phyloP scores from a whole-genome alignment of 2,888 invertebrate species.

The Quadroppia sp. region DNA sequence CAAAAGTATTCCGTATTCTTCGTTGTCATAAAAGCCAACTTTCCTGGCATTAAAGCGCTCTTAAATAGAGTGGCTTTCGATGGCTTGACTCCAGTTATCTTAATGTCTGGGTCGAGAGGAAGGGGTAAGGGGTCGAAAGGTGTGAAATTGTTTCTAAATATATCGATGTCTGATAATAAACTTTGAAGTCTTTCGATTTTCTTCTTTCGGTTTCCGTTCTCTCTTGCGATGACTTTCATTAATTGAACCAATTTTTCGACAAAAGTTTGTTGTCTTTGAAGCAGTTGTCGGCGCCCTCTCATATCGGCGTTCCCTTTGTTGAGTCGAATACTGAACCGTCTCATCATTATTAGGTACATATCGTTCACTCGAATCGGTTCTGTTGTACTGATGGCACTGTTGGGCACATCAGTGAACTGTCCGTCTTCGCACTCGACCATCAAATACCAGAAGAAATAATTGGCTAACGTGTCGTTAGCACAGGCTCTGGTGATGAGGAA shows the following conservation, averaged over 20 bases:
- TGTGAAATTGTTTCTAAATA: slow-evolving; percentile 68
- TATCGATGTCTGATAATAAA: slow-evolving; percentile 73
- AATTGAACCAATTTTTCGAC: slow-evolving; percentile 83
- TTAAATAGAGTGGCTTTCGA: slow-evolving; percentile 90
- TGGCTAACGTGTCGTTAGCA: slow-evolving; percentile 80
- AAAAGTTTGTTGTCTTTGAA: slow-evolving; percentile 81
- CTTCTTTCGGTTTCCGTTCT: slow-evolving; percentile 83
- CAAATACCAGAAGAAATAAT: slow-evolving; percentile 97
- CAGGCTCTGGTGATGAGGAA: slow-evolving; percentile 87
- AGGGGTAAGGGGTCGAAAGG: slow-evolving; percentile 89
- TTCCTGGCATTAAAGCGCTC: slow-evolving; percentile 91
- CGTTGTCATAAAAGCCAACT: slow-evolving; percentile 74
- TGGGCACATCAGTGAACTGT: slow-evolving; percentile 53
- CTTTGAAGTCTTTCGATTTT: slow-evolving; percentile 85
- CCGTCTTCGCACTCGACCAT: slow-evolving; percentile 90
- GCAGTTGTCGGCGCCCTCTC: slow-evolving; percentile 62
- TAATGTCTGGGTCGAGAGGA: slow-evolving; percentile 86
- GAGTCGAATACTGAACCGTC: slow-evolving; percentile 71
- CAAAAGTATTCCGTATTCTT: slow-evolving; percentile 79
- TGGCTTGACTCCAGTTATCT: slow-evolving; percentile 79
- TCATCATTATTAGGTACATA: slow-evolving; percentile 86
- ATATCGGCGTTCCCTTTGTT: slow-evolving; percentile 50
- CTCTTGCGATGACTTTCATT: slow-evolving; percentile 80
- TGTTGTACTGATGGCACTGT: background rate
- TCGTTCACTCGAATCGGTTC: slow-evolving; percentile 62